Conservation (phyloP, 2,797 vertebrate genomes). For the Pitangus sulphuratus region DNA sequence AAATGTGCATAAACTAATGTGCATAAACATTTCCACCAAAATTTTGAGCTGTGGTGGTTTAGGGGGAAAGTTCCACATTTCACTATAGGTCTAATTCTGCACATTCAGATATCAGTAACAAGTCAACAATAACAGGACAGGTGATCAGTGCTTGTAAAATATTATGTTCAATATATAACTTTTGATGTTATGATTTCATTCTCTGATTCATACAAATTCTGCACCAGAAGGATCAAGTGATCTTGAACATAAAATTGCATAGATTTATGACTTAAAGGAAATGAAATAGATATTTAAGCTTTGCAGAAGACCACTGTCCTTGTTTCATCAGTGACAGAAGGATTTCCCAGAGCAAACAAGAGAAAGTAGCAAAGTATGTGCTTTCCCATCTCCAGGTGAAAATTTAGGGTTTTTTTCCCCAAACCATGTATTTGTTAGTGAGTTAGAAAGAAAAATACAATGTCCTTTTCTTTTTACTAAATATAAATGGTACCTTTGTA, state of each 20-base stretch:
- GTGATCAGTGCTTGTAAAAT: neutral
- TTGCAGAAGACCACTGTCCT: fast-evolving
- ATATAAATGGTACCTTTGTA: neutral
- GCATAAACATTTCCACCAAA: neutral
- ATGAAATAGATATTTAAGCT: neutral
- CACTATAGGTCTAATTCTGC: neutral
- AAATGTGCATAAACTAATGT: neutral
- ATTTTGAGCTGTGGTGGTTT: neutral
- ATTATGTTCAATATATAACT: neutral
- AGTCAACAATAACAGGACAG: neutral
- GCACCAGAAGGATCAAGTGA: neutral
- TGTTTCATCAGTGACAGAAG: neutral
- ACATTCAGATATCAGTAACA: neutral
- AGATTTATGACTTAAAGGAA: neutral
- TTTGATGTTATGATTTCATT: neutral
- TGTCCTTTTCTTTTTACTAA: neutral
- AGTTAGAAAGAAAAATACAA: neutral
- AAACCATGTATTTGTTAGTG: neutral
- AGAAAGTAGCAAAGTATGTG: neutral
- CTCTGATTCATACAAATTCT: neutral
- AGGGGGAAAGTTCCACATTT: neutral
- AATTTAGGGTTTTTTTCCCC: neutral
- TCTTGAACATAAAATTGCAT: neutral
- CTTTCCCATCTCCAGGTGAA: neutral
- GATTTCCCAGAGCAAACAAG: neutral